Conservation (phyloP, 2,888 invertebrate genomes). For the Druceiella hillmani region DNA sequence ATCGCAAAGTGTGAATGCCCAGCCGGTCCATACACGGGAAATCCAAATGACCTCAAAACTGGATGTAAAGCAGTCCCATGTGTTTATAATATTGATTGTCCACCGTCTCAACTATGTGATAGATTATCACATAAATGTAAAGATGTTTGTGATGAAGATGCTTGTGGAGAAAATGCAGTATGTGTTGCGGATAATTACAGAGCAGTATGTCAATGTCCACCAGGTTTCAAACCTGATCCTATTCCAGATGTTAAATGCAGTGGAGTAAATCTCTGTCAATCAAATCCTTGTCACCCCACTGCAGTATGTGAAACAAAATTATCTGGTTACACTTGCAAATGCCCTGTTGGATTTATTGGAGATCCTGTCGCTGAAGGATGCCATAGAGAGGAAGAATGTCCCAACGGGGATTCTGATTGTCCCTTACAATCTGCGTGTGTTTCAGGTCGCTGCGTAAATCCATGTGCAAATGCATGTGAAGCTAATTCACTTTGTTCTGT, state of each 20-base stretch:
- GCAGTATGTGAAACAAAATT: slow-evolving; percentile 70
- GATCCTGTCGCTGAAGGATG: slow-evolving; percentile 75
- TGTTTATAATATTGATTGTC: slow-evolving; percentile 82
- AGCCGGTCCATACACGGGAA: slow-evolving; percentile 78
- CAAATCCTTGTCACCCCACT: slow-evolving; percentile 75
- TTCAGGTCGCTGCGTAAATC: slow-evolving; percentile 68
- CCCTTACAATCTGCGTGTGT: slow-evolving; percentile 68
- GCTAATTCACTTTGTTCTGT: slow-evolving; percentile 76
- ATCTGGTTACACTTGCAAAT: slow-evolving; percentile 70
- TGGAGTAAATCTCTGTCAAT: slow-evolving; percentile 63
- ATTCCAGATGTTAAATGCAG: slow-evolving; percentile 78
- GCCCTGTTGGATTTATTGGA: slow-evolving; percentile 70
- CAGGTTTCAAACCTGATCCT: slow-evolving; percentile 75
- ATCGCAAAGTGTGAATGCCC: slow-evolving; percentile 87
- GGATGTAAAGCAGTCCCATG: slow-evolving; percentile 80
- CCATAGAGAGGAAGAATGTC: slow-evolving; percentile 69
- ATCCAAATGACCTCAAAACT: slow-evolving; percentile 69
- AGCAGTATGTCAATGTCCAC: slow-evolving; percentile 79
- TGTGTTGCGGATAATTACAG: slow-evolving; percentile 83
- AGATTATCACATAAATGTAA: slow-evolving; percentile 76
- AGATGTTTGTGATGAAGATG: slow-evolving; percentile 73
- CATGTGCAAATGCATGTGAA: slow-evolving; percentile 78
- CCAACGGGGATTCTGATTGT: slow-evolving; percentile 67
- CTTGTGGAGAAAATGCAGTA: slow-evolving; percentile 82
- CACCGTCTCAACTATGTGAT: slow-evolving; percentile 73